Evolutionary conservation across 2,113 vertebrate genomes (phyloP).

Genomic region (Etheostoma cragini): DNA sequence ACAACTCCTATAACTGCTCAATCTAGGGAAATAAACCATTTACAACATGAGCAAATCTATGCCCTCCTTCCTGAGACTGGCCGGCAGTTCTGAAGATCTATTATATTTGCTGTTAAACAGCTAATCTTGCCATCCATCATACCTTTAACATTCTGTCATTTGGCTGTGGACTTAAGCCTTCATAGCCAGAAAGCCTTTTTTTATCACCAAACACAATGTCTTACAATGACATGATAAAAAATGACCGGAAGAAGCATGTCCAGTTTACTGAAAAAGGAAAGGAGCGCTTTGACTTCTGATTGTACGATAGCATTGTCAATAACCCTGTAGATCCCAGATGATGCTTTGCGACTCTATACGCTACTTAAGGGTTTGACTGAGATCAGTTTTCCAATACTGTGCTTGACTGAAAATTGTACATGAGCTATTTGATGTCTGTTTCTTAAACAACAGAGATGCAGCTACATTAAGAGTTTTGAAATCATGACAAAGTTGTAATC

Average conservation of each 20-base stretch:
- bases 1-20: not conserved
- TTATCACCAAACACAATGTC: not conserved
- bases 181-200: not conserved
- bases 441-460: not conserved
- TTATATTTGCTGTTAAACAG: constrained; percentile 10
- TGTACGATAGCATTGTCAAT: constrained; percentile 42
- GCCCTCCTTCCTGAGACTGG: constrained; percentile 20
- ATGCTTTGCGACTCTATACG: not conserved
- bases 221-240: constrained; percentile 14
- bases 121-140: constrained; percentile 9
- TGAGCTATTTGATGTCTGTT: not conserved
- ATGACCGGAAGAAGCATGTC: constrained; percentile 10
- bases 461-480: not conserved
- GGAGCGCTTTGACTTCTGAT: constrained; percentile 41
- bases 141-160: constrained; percentile 5
- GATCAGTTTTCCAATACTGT: not conserved
- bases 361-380: constrained; percentile 19
- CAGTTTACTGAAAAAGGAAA: constrained; percentile 1
- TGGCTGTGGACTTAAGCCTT: not conserved
- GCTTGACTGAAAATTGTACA: not conserved
- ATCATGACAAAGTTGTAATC: not conserved
- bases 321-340: constrained; percentile 49
- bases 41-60: not conserved
- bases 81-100: constrained; percentile 9
- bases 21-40: not conserved